Evolutionary conservation across 2,113 vertebrate species (phyloP).

Genomic region (Microtus richardsoni): DNA sequence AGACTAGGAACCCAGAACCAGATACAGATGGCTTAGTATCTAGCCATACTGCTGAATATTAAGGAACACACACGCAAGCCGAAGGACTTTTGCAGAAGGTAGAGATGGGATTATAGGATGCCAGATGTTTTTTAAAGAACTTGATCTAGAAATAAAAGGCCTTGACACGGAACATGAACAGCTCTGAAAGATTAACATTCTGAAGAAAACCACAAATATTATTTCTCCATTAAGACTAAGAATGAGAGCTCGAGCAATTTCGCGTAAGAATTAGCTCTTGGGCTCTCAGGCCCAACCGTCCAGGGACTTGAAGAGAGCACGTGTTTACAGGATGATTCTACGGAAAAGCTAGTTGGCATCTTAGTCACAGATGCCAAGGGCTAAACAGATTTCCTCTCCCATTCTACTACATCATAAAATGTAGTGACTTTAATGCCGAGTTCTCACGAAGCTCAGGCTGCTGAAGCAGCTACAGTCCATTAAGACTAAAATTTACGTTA

Average conservation of each 20-base stretch:
- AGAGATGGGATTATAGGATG: not conserved
- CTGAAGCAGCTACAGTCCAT: constrained; percentile 1
- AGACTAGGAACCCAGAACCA: not conserved
- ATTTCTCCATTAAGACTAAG: not conserved
- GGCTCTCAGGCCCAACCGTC: not conserved
- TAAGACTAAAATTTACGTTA: constrained; percentile 45
- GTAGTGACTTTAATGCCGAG: constrained; percentile 9
- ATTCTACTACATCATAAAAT: constrained; percentile 52
- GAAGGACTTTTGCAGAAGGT: not conserved
- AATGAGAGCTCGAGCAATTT: not conserved
- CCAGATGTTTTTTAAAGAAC: not conserved
- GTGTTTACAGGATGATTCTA: constrained; percentile 15
- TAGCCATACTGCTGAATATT: not conserved
- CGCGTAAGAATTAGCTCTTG: constrained; percentile 13
- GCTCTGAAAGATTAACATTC: constrained; percentile 23
- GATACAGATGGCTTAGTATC: not conserved
- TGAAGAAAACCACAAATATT: constrained; percentile 39
- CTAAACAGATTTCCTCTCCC: constrained; percentile 44
- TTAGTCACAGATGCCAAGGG: constrained; percentile 55
- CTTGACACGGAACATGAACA: not conserved
- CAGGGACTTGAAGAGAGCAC: constrained; percentile 15
- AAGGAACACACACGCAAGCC: not conserved
- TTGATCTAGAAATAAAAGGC: constrained; percentile 42
- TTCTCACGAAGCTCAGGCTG: constrained; percentile 18
- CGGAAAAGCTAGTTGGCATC: not conserved